Evolutionary conservation across 1,140 invertebrate genomes (phyloP), one percentile per base, ranked within the genome.

Genomic region (Nasonia longicornis): DNA sequence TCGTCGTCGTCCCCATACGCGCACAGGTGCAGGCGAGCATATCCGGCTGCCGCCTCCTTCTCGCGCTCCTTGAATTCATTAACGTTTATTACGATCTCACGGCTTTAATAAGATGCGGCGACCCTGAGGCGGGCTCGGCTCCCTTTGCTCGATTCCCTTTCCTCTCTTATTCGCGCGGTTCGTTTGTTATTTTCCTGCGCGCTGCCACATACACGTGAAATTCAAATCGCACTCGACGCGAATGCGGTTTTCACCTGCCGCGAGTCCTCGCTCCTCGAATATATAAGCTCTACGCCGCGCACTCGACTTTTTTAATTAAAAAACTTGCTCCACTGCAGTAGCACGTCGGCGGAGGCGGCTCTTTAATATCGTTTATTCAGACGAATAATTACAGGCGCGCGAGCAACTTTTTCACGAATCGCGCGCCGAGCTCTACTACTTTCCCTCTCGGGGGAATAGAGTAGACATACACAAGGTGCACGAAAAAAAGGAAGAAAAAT

Each of bases 31-130:
- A 73, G 35, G 11, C 14, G 70, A 31, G 45, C 58, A 20, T 48
- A 79, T 45, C 70, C 52, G 52, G 48, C 26, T 31, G 29, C 31
- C 11, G 12, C 2, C 73, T 31, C 16, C 38, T 29, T 63, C 73
- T 20, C 20, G 29, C 20, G 14, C 67, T 22, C 26, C 78, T 67
- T 67, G 58, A 64, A 74, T 80, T 80, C 52, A 67, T 80, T 80
- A 80, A 31, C 31, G 20, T 69, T 77, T 45, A 22, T 58, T 29
- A 48, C 11, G 29, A 74, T 74, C 45, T 74, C 72, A 63, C 26
- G 42, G 45, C 42, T 42, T 67, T 67, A 67, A 11, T 10, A 48
- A 26, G 22, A 77, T 78, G 42, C 52, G 45, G 26, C 66, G 35
- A 26, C 38, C 38, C 45, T 31, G 38, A 20, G 14, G 0, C 16